Percentiles rank a stretch among this genome's conserved stretches.
Conservation (phyloP, 2,888 invertebrate genomes). For the Stomorhina lunata region DNA sequence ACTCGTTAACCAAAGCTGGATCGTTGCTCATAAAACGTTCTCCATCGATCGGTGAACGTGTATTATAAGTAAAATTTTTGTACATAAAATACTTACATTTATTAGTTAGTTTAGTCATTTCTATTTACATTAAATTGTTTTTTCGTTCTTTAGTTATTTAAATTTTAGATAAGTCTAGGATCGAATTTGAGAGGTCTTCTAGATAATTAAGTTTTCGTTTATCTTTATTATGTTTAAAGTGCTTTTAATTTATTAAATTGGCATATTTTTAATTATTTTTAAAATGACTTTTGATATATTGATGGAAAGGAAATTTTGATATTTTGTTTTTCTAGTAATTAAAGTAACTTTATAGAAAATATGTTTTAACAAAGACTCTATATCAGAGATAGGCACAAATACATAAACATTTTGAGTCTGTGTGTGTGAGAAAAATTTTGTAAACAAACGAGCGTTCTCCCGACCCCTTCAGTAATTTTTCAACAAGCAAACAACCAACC, state of each 20-base stretch:
- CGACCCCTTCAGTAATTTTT: too few species aligned
- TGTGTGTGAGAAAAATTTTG: too few species aligned
- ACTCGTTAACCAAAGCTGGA: conserved; percentile 74
- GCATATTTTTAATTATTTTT: conserved; percentile 45
- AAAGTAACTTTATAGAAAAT: too few species aligned
- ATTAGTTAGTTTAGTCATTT: conserved; percentile 12
- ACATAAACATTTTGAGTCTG: too few species aligned
- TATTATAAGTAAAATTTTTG: conserved; percentile 72
- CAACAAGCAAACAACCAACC: too few species aligned
- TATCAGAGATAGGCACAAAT: too few species aligned
- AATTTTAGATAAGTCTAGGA: conserved; percentile 34
- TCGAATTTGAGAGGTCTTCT: conserved; percentile 51
- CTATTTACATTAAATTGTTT: neutral
- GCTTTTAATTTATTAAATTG: conserved; percentile 82
- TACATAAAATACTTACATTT: conserved; percentile 26
- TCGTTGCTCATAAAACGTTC: conserved; percentile 78
- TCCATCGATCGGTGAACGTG: conserved; percentile 79
- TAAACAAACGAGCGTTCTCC: too few species aligned
- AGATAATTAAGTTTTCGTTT: conserved; percentile 68
- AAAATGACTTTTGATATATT: too few species aligned
- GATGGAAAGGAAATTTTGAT: too few species aligned
- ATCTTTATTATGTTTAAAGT: conserved; percentile 71
- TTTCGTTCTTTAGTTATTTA: neutral
- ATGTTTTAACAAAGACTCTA: too few species aligned
- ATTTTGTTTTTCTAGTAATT: too few species aligned